Conservation (phyloP, 1,140 invertebrate genomes). For the Ceratina calcarata region DNA sequence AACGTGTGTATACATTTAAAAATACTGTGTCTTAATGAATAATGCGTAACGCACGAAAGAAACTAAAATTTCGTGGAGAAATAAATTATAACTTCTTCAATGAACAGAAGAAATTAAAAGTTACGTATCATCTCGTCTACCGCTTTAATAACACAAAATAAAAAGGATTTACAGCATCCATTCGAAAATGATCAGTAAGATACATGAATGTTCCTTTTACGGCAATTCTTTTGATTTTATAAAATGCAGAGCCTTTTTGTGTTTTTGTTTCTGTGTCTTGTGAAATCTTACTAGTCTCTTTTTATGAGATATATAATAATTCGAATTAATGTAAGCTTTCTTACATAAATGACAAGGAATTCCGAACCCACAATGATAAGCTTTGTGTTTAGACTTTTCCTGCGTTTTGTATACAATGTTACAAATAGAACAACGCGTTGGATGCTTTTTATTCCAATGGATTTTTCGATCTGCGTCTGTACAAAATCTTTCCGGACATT, state of each 20-base stretch:
- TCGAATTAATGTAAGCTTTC: conserved; percentile 42
- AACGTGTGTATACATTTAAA: no score
- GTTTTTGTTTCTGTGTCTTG: no score
- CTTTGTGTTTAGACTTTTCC: conserved; percentile 62
- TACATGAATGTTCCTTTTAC: no score
- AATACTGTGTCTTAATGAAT: no score
- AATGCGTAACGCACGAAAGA: no score
- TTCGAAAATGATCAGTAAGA: no score
- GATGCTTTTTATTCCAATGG: conserved; percentile 61
- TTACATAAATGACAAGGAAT: conserved; percentile 74
- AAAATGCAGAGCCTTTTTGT: no score
- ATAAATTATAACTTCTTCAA: neutral
- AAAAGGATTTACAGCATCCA: no score
- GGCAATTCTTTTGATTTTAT: no score
- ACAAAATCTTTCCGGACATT: conserved; percentile 64
- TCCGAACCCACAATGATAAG: conserved; percentile 73
- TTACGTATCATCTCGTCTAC: no score
- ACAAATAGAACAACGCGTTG: conserved; percentile 62
- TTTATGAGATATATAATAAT: conserved; percentile 8
- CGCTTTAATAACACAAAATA: no score
- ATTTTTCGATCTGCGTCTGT: conserved; percentile 41
- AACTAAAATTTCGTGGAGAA: neutral
- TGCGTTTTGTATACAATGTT: conserved; percentile 49
- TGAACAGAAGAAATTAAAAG: no score
- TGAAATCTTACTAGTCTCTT: neutral